Base-by-base conservation (phyloP, 2,888 invertebrate genomes). In the Vanessa cardui region DNA sequence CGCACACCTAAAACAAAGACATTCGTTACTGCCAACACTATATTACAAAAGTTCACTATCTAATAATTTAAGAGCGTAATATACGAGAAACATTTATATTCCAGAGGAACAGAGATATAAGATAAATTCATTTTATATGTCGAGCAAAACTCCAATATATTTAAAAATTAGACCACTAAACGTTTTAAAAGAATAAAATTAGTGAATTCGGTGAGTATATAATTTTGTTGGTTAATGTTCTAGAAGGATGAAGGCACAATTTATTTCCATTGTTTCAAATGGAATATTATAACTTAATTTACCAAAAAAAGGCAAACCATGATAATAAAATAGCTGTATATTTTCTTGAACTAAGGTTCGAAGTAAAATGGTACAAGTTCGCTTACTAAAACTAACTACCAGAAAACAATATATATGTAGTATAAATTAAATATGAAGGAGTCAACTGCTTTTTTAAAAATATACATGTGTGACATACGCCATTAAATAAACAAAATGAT, bases 1-100 rank as follows among this genome's bases (percentile, higher is more conserved):
- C 96, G 88, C 96, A 96, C 76, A 96, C 96, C 95, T 95, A 85
- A 58, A 75, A 80, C 81, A 81, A 81, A 79, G 50, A 20, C 2
- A 46, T 12, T 46, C 8, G 26, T 50, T 39, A 56, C 50, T n/a
- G 59, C 26, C 26, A 26, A 16, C 45, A 26, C 20, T 59, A 59
- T 59, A 59, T 59, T 20, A 56, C 56, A 46, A 59, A 59, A 59
- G 46, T 59, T 61, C 56, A 33, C 15, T 47, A 46, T 47, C 20
- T 0, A 12, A 39, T 49, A 60, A 52, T 52, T 52, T 46, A 47
- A 31, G 31, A 26, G n/a, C 33, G 45, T 54, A 60, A 59, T 46
- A 46, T 54, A 7, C 46, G 15, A 21, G 12, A 45, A 39, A 44
- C 20, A 9, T 60, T 50, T 59, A 65, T n/a, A n/a, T 16, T 59